These are phyloP conservation scores for Megaceryle alcyon DNA, from an alignment of 2,797 vertebrate species.

Conservation along the genomic window DNA sequence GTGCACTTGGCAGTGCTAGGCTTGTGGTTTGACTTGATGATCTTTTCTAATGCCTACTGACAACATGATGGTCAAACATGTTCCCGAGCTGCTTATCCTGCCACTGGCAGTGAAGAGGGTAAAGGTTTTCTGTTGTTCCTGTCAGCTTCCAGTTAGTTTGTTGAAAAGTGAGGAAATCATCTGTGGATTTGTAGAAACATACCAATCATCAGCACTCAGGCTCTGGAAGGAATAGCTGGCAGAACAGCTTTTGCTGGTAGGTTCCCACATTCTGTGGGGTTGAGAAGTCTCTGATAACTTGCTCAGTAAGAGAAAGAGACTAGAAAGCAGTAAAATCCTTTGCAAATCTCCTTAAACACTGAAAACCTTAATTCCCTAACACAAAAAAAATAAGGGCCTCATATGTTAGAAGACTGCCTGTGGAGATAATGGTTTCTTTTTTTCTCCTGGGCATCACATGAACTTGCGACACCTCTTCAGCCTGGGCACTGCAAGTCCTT, in stretches of 20 bases:
- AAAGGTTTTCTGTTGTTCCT: neutral
- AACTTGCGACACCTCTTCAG: neutral
- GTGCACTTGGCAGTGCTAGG: too few relatives aligned
- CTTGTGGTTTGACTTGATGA: too few relatives aligned
- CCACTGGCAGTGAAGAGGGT: neutral
- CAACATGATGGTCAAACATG: too few relatives aligned
- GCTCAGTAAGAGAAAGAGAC: neutral
- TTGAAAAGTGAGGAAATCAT: neutral
- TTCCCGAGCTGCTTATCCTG: neutral
- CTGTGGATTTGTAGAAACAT: fast-evolving
- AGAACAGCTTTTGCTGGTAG: neutral
- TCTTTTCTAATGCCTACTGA: too few relatives aligned
- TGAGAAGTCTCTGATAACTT: neutral
- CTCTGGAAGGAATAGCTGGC: neutral
- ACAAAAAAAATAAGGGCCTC: neutral
- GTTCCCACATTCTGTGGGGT: neutral
- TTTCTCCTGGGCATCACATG: neutral
- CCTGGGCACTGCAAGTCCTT: neutral
- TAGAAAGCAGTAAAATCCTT: neutral
- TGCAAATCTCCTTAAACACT: neutral
- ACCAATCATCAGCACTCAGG: fast-evolving
- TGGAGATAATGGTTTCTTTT: neutral
- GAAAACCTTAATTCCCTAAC: neutral
- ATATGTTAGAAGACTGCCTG: neutral
- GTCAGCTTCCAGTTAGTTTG: neutral